Evolutionary conservation across 64 coral and sea anemone species (phyloP), one percentile per base, ranked within the genome.

Genomic region (Platygyra sinensis): DNA sequence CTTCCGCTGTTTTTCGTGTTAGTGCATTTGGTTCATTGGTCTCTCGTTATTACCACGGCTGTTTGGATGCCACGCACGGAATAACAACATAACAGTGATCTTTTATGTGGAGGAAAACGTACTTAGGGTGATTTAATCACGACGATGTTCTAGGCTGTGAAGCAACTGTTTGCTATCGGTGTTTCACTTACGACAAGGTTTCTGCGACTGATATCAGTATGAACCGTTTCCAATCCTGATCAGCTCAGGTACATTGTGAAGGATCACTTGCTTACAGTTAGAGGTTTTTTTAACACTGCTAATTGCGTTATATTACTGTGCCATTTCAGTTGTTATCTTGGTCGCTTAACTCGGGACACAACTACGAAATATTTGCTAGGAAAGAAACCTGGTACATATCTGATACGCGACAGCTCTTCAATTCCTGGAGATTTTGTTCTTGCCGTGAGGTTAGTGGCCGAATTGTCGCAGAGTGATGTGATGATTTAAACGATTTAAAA

Each of bases 271-370:
- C 22, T 38, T 67, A 27, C 25, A 67, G 27, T 71, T 3, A 25
- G n/a, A 59, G 20, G 29, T 15, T 17, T 12, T n/a, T 69, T 36
- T 50, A 27, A 7, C 16, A 22, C 32, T 24, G 24, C 20, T 85
- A n/a, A 69, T 71, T 69, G 8, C 24, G 15, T 11, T 11, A 12
- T n/a, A 28, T 69, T 67, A 51, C n/a, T 17, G n/a, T 85, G 19
- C 27, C 62, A 63, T 97, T 94, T 90, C 42, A 98, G 96, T 76
- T 98, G 97, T 89, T 99, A 99, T 88, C 91, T 96, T 78, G 93
- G 93, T 2, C 30, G 72, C 18, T 30, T 93, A 22, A 86, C 82
- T 25, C 91, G 97, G 85, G 63, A 64, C n/a, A 74, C 87, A 60
- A 88, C 93, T 30, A 88, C 93, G 73, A 61, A 60, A 46, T 67